A percentile compares a stretch with the other conserved stretches of the same genome.
Conservation (phyloP, 1,140 invertebrate genomes). For the Drosophila persimilis region DNA sequence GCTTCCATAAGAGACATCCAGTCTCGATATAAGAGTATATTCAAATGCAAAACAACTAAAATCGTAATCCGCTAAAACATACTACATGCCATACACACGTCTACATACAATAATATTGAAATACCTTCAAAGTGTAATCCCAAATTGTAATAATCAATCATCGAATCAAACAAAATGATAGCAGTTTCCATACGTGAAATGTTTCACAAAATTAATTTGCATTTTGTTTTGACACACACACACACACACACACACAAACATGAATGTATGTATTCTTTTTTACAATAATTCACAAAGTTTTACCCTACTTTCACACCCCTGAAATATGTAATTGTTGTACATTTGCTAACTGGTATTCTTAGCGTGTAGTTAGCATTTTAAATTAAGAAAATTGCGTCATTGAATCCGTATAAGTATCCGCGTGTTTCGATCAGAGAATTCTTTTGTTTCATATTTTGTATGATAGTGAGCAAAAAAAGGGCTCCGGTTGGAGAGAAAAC, state of each 20-base stretch:
- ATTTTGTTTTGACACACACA: conserved; percentile 37
- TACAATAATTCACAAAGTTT: conserved; percentile 13
- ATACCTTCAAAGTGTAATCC: background rate
- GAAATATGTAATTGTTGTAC: conserved; percentile 18
- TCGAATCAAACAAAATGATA: conserved; percentile 15
- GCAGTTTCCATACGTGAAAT: background rate
- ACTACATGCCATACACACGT: conserved; percentile 17
- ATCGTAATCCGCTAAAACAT: background rate
- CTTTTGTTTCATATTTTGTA: conserved; percentile 35
- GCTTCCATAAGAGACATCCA: conserved; percentile 19
- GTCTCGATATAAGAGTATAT: conserved; percentile 12
- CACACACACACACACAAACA: background rate
- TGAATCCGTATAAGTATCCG: conserved; percentile 19
- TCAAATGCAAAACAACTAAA: conserved; percentile 14
- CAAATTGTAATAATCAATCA: conserved; percentile 18
- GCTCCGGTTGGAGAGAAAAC: conserved; percentile 1
- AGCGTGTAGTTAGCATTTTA: conserved; percentile 38
- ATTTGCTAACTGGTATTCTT: conserved; percentile 39
- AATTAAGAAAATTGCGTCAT: conserved; percentile 8
- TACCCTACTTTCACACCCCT: conserved; percentile 1
- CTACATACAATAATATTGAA: conserved; percentile 14
- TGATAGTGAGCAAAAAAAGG: conserved; percentile 4
- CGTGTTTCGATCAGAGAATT: conserved; percentile 23
- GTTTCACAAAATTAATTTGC: conserved; percentile 25
- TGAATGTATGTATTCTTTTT: background rate